Conservation (phyloP, 1,140 invertebrate species). For the Delia radicum region DNA sequence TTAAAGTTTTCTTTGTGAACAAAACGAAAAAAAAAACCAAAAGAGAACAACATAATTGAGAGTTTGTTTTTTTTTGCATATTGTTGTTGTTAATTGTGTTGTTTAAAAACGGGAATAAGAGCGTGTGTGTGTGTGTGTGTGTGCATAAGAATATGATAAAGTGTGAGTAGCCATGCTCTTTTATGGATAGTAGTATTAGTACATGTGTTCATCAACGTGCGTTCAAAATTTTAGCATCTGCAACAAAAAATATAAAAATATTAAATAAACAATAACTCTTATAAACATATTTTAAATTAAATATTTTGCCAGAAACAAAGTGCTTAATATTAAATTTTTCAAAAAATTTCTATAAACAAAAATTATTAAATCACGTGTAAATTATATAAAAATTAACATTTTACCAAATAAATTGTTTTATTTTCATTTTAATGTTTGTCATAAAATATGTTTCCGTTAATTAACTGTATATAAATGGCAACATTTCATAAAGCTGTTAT, state of each 20-base stretch:
- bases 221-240: neutral
- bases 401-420: too few species aligned
- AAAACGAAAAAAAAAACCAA: neutral
- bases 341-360: neutral
- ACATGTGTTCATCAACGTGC: slow-evolving; percentile 13
- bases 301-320: too few species aligned
- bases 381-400: neutral
- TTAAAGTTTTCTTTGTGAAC: neutral
- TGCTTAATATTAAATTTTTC: neutral
- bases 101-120: too few species aligned
- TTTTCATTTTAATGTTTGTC: neutral
- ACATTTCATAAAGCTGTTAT: neutral
- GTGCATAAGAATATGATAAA: neutral
- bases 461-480: neutral
- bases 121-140: neutral
- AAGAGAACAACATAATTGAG: neutral
- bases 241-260: neutral
- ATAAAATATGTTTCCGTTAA: neutral
- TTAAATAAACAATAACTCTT: neutral
- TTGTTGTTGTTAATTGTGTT: too few species aligned
- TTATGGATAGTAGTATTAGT: neutral
- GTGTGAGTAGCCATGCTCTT: neutral
- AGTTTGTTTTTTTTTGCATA: neutral
- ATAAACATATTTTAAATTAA: neutral
- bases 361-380: neutral